These are phyloP conservation scores for Poliocrania exsul DNA, from an alignment of 2,797 vertebrate species.

Conservation along the genomic window DNA sequence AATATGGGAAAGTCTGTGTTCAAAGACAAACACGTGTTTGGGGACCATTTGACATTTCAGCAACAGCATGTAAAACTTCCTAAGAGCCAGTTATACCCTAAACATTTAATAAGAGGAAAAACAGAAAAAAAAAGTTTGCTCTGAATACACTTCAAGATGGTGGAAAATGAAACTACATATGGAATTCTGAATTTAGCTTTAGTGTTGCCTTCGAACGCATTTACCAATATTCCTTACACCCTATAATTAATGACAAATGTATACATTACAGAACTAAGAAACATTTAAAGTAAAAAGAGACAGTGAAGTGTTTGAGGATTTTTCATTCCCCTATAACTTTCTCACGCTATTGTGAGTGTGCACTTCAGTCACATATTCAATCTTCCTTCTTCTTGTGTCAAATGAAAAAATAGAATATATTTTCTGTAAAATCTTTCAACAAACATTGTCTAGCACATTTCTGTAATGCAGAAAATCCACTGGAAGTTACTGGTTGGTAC, in stretches of 20 bases:
- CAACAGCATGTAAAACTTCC: neutral
- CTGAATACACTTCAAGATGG: neutral
- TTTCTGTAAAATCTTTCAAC: neutral
- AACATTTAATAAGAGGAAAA: neutral
- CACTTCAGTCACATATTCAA: neutral
- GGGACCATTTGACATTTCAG: neutral
- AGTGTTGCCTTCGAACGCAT: neutral
- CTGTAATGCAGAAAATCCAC: neutral
- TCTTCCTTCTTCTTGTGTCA: neutral
- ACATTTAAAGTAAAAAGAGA: neutral
- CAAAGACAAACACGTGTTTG: neutral
- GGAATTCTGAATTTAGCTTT: neutral
- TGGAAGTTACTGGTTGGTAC: neutral
- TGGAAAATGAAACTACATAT: neutral
- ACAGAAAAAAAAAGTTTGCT: neutral
- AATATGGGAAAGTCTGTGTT: neutral
- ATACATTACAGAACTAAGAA: neutral
- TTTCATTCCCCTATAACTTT: neutral
- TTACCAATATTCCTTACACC: neutral
- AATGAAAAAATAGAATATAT: neutral
- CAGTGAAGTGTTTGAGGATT: neutral
- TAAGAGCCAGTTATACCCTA: neutral
- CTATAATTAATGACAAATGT: neutral
- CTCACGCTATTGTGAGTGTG: neutral
- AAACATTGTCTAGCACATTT: neutral